Evolutionary conservation across 2,888 invertebrate species (phyloP).

Genomic region (Lutraria lutraria): DNA sequence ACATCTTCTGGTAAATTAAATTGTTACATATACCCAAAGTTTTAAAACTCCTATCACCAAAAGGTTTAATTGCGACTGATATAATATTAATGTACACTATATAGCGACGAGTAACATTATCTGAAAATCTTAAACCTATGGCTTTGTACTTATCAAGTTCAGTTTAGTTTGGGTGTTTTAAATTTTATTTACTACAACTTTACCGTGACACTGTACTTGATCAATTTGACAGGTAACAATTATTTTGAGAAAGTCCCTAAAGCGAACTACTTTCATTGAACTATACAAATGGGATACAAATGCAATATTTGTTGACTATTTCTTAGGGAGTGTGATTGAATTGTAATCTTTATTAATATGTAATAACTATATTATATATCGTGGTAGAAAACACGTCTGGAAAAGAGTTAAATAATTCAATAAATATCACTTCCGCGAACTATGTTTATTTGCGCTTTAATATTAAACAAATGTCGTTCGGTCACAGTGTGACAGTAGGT

Average conservation of each 20-base stretch:
- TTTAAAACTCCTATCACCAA: too few species aligned
- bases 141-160: too few species aligned
- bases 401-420: neutral
- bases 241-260: constrained; percentile 38
- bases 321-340: neutral
- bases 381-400: neutral
- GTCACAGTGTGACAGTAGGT: constrained; percentile 38
- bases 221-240: constrained; percentile 35
- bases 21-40: too few species aligned
- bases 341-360: neutral
- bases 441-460: constrained; percentile 1
- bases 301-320: neutral
- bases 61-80: too few species aligned
- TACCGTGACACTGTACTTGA: too few species aligned
- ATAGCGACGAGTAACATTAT: too few species aligned
- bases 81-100: too few species aligned
- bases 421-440: constrained; percentile 20
- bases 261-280: constrained; percentile 12
- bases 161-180: too few species aligned
- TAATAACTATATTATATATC: too few species aligned
- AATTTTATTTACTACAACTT: too few species aligned
- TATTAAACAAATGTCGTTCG: constrained; percentile 49
- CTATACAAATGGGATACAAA: neutral
- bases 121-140: too few species aligned
- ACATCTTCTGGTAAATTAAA: too few species aligned